A percentile compares a stretch with the other conserved stretches of the same genome.
These are phyloP conservation scores for Felis chaus DNA, from an alignment of 2,113 vertebrate species.

Conservation along the genomic window DNA sequence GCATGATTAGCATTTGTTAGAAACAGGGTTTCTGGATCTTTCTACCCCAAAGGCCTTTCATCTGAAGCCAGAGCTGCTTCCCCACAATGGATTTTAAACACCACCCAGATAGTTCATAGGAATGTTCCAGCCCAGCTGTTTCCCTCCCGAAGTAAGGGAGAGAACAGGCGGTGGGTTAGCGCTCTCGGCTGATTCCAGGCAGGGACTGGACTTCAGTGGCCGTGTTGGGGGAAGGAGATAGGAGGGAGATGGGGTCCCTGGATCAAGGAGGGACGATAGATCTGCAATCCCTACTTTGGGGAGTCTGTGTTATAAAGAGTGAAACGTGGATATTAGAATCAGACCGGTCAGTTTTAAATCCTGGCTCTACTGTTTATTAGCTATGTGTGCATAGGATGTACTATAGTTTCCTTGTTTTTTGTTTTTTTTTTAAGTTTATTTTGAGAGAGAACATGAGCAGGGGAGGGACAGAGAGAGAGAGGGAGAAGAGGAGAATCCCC, in stretches of 20 bases:
- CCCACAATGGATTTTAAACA: not conserved
- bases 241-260: not conserved
- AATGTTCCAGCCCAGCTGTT: not conserved
- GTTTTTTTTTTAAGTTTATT: too few species aligned
- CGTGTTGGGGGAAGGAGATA: not conserved
- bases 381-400: not conserved
- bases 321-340: not conserved
- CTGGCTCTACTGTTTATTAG: not conserved
- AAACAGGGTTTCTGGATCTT: constrained; percentile 42
- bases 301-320: not conserved
- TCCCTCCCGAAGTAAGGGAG: not conserved
- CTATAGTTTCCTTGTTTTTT: not conserved
- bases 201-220: not conserved
- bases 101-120: not conserved
- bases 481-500: too few species aligned
- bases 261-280: not conserved
- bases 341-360: not conserved
- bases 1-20: constrained; percentile 37
- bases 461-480: too few species aligned
- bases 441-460: too few species aligned
- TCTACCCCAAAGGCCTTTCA: constrained; percentile 20
- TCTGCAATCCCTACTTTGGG: not conserved
- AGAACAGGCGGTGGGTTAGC: not conserved
- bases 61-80: not conserved
- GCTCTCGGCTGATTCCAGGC: not conserved